Percentiles rank a stretch among this genome's conserved stretches.
Conservation (phyloP, 2,888 invertebrate species). For the Zootermopsis nevadensis region DNA sequence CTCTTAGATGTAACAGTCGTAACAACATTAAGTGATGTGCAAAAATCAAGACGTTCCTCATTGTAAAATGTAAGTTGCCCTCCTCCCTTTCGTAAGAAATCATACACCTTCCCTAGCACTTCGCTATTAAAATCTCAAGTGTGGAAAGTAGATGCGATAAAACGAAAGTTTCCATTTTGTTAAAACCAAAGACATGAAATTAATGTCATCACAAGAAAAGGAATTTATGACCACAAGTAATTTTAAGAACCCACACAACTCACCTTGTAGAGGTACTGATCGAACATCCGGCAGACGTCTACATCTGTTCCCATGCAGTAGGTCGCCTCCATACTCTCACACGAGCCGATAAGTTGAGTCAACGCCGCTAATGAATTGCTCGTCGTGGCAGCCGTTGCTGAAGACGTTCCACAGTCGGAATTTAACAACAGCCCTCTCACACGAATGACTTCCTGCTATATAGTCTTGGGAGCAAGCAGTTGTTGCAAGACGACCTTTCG, state of each 20-base stretch:
- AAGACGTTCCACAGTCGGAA: not conserved
- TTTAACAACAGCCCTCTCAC: not conserved
- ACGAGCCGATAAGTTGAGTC: slow-evolving; percentile 39
- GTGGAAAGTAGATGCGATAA: too few relatives aligned
- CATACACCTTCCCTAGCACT: too few relatives aligned
- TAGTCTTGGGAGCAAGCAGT: not conserved
- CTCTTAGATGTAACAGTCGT: too few relatives aligned
- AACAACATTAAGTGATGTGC: too few relatives aligned
- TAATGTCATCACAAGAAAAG: too few relatives aligned
- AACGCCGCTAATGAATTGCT: slow-evolving; percentile 23
- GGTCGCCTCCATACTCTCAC: slow-evolving; percentile 69
- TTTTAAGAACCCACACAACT: slow-evolving; percentile 52
- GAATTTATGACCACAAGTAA: too few relatives aligned
- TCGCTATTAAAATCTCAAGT: too few relatives aligned
- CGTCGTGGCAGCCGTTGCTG: slow-evolving; percentile 31
- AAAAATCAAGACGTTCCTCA: too few relatives aligned
- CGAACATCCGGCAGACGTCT: slow-evolving; percentile 73
- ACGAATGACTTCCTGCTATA: not conserved
- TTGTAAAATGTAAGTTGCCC: too few relatives aligned
- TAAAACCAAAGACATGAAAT: too few relatives aligned
- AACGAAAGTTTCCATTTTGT: too few relatives aligned
- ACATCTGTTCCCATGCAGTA: slow-evolving; percentile 71
- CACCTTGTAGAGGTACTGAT: slow-evolving; percentile 75
- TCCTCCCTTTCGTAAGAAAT: too few relatives aligned
- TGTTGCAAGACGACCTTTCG: not conserved